Conservation (phyloP, 23 tunicate genomes). For the Styela plicata region DNA sequence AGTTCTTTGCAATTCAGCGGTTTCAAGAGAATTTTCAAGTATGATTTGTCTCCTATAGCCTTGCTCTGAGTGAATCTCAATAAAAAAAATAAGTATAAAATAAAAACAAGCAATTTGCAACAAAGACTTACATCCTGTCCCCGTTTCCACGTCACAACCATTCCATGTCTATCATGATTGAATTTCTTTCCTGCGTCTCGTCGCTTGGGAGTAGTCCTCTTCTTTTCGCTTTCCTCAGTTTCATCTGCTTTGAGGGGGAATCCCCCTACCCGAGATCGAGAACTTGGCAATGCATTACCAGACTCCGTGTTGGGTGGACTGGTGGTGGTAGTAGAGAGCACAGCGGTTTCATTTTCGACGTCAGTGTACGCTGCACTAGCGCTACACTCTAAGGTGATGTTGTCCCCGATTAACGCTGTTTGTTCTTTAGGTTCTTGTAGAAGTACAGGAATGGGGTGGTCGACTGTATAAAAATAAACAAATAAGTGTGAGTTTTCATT, state of each 20-base stretch:
- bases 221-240: not conserved
- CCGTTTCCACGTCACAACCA: conserved; percentile 22
- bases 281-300: not conserved
- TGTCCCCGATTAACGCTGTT: conserved; percentile 52
- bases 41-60: too few relatives aligned
- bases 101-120: too few relatives aligned
- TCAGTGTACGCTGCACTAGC: conserved; percentile 63
- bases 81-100: too few relatives aligned
- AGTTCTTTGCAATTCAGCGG: too few relatives aligned
- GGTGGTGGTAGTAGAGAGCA: not conserved
- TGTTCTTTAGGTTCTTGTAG: conserved; percentile 47
- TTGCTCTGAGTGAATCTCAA: too few relatives aligned
- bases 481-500: too few relatives aligned
- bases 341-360: not conserved
- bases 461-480: conserved; percentile 40
- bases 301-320: not conserved
- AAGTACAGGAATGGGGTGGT: conserved; percentile 72
- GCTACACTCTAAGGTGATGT: conserved; percentile 83
- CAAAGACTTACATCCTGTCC: conserved; percentile 14
- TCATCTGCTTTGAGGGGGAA: conserved; percentile 20
- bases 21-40: too few relatives aligned
- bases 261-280: conserved; percentile 18
- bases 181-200: not conserved
- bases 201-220: not conserved
- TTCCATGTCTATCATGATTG: not conserved